Evolutionary conservation across 2,797 vertebrate genomes (phyloP).

Genomic region (Dendrocincla fuliginosa): DNA sequence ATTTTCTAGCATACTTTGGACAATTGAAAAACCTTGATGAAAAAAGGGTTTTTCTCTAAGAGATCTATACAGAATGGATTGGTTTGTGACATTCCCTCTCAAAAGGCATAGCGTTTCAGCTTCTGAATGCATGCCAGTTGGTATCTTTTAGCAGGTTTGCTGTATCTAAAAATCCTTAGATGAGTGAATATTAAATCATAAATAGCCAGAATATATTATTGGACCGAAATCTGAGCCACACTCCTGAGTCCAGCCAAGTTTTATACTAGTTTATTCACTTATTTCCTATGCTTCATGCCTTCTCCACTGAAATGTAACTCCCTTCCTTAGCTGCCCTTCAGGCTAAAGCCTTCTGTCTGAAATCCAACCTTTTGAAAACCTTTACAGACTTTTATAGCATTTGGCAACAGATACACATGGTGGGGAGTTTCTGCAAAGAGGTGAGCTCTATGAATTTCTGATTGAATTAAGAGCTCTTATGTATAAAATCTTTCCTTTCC

Average conservation of each 20-base stretch:
- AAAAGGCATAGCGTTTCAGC: neutral
- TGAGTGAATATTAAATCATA: neutral
- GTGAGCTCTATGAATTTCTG: neutral
- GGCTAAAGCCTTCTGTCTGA: neutral
- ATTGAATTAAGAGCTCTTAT: neutral
- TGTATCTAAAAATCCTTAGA: neutral
- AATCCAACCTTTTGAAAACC: neutral
- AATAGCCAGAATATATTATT: neutral
- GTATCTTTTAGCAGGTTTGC: neutral
- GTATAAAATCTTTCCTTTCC: neutral
- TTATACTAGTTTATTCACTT: neutral
- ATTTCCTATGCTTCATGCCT: neutral
- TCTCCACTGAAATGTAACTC: neutral
- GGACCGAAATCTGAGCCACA: neutral
- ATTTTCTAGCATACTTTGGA: neutral
- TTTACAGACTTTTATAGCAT: neutral
- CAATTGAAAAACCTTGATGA: neutral
- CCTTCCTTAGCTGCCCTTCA: neutral
- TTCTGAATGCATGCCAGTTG: neutral
- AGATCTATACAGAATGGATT: neutral
- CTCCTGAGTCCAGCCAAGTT: neutral
- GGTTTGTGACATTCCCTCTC: neutral
- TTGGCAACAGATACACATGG: neutral
- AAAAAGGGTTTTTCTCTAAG: accelerated
- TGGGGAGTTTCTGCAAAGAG: neutral